These are phyloP conservation scores for Huso huso DNA, from an alignment of 2,797 vertebrate genomes.

Conservation along the genomic window DNA sequence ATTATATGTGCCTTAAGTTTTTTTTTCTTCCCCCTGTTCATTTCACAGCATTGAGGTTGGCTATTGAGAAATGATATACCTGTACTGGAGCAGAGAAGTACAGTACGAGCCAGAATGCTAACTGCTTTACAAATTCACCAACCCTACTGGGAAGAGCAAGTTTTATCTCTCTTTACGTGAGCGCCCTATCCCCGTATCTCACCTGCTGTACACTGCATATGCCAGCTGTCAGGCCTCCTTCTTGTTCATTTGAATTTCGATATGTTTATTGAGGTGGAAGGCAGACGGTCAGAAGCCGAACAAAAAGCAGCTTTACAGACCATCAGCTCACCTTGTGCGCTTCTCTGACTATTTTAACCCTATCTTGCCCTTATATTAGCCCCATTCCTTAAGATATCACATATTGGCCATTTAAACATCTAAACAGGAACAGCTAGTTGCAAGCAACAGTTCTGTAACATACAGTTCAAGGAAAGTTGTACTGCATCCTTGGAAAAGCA, in stretches of 20 bases:
- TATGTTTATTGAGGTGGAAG: conserved; percentile 36
- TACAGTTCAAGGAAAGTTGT: not conserved
- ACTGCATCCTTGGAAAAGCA: no score
- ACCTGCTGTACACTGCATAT: conserved; percentile 51
- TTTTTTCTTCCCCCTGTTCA: no score
- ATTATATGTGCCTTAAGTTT: no score
- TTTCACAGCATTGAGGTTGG: not conserved
- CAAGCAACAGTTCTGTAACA: not conserved
- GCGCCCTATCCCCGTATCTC: conserved; percentile 44
- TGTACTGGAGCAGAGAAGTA: no score
- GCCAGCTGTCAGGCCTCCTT: conserved; percentile 50
- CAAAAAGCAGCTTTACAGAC: conserved; percentile 33
- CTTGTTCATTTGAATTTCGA: conserved; percentile 39
- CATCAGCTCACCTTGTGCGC: conserved; percentile 17
- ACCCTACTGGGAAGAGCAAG: conserved; percentile 29
- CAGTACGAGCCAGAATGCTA: not conserved
- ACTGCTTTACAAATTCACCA: conserved; percentile 11
- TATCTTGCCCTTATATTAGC: conserved; percentile 15
- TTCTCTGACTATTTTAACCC: conserved; percentile 29
- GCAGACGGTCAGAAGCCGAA: conserved; percentile 24
- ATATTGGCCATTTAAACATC: conserved; percentile 25
- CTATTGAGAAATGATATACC: not conserved
- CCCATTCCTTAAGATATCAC: conserved; percentile 20
- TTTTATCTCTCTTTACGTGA: conserved; percentile 37
- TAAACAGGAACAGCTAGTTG: not conserved